Evolutionary conservation across 2,797 vertebrate genomes (phyloP), one percentile per base, ranked within the genome.

Genomic region (Botia almorhae): DNA sequence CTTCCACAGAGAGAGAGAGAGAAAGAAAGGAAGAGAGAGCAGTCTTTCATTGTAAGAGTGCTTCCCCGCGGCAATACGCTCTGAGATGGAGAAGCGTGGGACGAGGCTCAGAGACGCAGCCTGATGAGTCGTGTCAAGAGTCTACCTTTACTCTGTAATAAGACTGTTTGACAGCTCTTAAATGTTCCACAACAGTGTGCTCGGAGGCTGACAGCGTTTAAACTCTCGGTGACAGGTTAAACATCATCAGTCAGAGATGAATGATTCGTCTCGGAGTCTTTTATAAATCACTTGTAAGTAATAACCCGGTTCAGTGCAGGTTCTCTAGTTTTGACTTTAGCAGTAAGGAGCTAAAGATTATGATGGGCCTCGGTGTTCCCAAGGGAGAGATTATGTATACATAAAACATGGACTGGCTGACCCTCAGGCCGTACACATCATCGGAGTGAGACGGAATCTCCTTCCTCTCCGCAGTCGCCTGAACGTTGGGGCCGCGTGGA

Each of bases 41-140:
- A 80, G 63, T 68, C 70, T 74, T 74, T 74, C 50, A 80, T 68
- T 74, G 78, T 21, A 53, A 82, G 85, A 89, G 88, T 89, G 87
- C 78, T 85, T 55, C 46, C 87, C 85, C 89, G 90, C 89, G 82
- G 89, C 70, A 78, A 83, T 68, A 71, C 36, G 56, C 67, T 84
- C 81, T 85, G 82, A 81, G 82, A 87, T 72, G 86, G 85, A 88
- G 84, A 89, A 78, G 70, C 60, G 69, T 78, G 82, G 84, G 84
- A 77, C 78, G 65, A 50, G 46, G 58, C 78, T 80, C 78, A 82
- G 80, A 85, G 78, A 81, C 60, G 50, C 29, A 58, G 74, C 67
- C 80, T 84, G 81, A 84, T 82, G 76, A 74, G 82, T 71, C 77
- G 69, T 86, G 85, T 84, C 85, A 86, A 75, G 80, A 82, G 65